Percentiles rank a stretch among this genome's conserved stretches.
Evolutionary conservation across 2,113 vertebrate genomes (phyloP).

Genomic region (Genyomyrus donnyi): DNA sequence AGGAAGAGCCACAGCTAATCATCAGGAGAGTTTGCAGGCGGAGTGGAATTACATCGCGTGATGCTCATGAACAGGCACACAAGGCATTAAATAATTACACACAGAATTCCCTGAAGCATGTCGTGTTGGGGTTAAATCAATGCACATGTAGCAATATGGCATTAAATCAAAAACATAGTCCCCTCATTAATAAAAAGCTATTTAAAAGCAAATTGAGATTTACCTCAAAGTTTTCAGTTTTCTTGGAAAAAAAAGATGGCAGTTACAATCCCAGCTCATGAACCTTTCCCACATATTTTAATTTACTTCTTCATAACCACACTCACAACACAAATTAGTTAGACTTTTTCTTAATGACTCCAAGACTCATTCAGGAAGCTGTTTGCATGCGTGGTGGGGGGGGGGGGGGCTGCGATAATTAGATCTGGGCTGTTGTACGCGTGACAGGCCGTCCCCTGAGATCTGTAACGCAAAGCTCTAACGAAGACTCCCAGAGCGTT

Average conservation of each 20-base stretch:
- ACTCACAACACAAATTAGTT: slow-evolving; percentile 5
- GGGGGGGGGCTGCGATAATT: slow-evolving; percentile 12
- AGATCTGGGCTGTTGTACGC: slow-evolving; percentile 6
- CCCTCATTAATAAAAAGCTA: neutral
- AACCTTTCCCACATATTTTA: slow-evolving; percentile 20
- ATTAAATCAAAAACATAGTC: slow-evolving; percentile 23
- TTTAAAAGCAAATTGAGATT: neutral
- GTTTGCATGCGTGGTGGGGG: slow-evolving; percentile 13
- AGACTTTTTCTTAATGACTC: slow-evolving; percentile 6
- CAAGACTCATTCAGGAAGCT: neutral
- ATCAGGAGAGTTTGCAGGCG: slow-evolving; percentile 13
- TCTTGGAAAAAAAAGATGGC: neutral
- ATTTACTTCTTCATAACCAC: neutral
- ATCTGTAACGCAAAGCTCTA: slow-evolving; percentile 9
- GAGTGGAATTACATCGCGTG: slow-evolving; percentile 10
- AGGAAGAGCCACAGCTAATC: slow-evolving; percentile 13
- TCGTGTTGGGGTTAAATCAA: slow-evolving; percentile 17
- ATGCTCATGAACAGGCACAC: slow-evolving; percentile 21
- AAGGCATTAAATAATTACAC: slow-evolving; percentile 26
- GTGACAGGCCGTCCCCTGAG: neutral
- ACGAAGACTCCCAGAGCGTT: neutral
- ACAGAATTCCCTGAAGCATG: slow-evolving; percentile 17
- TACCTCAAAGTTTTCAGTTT: neutral
- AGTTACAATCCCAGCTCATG: slow-evolving; percentile 34
- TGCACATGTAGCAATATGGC: neutral